These are phyloP conservation scores for Stegodyphus dumicola DNA, from an alignment of 1,140 invertebrate species.

Conservation along the genomic window DNA sequence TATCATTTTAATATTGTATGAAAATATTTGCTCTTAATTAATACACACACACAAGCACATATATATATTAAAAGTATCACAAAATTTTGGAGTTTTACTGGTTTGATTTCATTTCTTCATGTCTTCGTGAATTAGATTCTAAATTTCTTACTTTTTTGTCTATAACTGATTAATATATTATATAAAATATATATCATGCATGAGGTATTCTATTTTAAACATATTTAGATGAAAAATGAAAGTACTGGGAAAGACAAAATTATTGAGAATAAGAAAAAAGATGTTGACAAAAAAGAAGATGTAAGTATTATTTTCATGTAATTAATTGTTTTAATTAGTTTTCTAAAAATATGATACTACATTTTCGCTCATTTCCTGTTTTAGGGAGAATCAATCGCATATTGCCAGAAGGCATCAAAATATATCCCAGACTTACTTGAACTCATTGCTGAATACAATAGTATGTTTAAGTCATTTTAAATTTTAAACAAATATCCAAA, in stretches of 20 bases:
- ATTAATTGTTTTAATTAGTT: background rate
- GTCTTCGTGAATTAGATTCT: too few species aligned
- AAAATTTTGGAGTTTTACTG: too few species aligned
- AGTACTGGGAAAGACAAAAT: constrained; percentile 11
- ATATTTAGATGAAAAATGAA: constrained; percentile 4
- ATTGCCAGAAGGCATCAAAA: constrained; percentile 28
- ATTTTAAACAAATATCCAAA: background rate
- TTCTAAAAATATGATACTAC: background rate
- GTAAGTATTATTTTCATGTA: background rate
- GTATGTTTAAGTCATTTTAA: background rate
- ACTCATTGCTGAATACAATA: constrained; percentile 48
- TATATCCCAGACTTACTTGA: constrained; percentile 63
- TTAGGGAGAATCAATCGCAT: constrained; percentile 13
- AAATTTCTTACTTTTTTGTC: too few species aligned
- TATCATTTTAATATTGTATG: too few species aligned
- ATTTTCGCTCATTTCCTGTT: background rate
- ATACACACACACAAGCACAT: too few species aligned
- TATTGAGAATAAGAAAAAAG: constrained; percentile 18
- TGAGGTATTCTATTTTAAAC: too few species aligned
- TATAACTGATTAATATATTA: too few species aligned
- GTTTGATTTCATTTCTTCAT: too few species aligned
- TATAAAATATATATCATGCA: too few species aligned
- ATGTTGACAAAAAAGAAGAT: constrained; percentile 14
- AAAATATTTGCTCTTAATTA: too few species aligned
- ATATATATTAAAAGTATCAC: too few species aligned